These are phyloP conservation scores for Zaprionus capensis DNA, from an alignment of 1,140 invertebrate species.

Conservation along the genomic window DNA sequence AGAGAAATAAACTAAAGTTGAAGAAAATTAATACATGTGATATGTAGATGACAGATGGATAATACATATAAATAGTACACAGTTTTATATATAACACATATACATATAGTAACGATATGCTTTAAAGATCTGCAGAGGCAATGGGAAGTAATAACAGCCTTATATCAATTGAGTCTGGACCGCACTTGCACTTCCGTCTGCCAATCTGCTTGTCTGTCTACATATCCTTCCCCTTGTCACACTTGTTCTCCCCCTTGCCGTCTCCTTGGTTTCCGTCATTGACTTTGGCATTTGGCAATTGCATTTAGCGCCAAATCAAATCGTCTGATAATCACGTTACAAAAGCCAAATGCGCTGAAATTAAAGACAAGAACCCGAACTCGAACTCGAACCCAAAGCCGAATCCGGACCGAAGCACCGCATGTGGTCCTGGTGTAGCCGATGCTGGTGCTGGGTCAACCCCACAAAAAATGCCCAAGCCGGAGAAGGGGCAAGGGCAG, in stretches of 20 bases:
- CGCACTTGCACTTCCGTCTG: constrained; percentile 3
- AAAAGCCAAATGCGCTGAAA: constrained; percentile 83
- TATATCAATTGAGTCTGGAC: not conserved
- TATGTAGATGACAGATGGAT: no score
- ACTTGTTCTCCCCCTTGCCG: not conserved
- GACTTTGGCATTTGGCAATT: constrained; percentile 82
- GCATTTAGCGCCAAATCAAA: constrained; percentile 84
- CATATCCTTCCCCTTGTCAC: not conserved
- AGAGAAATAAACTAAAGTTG: no score
- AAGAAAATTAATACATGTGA: no score
- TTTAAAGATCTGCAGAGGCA: no score
- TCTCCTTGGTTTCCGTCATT: constrained; percentile 46
- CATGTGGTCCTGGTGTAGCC: not conserved
- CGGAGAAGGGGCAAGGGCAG: not conserved
- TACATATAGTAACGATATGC: no score
- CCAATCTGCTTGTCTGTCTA: not conserved
- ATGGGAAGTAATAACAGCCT: no score
- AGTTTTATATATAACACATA: no score
- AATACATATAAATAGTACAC: no score
- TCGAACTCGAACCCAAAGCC: constrained; percentile 8
- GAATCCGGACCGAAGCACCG: not conserved
- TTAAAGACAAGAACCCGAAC: constrained; percentile 67
- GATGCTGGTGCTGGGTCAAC: constrained; percentile 20
- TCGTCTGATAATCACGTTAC: constrained; percentile 84
- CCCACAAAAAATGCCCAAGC: constrained; percentile 19